Evolutionary conservation across 1,140 invertebrate genomes (phyloP).

Genomic region (Cyclargus thomasi): DNA sequence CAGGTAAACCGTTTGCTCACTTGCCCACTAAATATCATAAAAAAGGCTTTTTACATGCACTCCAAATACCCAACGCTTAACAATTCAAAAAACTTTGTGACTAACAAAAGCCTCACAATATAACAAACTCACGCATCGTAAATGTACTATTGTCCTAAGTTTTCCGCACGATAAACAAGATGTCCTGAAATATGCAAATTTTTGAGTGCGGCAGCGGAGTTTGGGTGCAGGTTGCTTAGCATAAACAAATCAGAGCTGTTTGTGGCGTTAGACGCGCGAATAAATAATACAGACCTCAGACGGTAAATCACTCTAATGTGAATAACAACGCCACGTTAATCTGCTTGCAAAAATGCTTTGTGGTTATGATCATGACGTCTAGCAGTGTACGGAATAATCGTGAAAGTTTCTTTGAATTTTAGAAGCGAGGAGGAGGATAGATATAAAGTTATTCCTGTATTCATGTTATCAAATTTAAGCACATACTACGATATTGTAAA

Average conservation of each 20-base stretch:
- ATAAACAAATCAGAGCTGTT: constrained; percentile 59
- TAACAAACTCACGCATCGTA: background rate
- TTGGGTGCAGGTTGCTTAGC: constrained; percentile 59
- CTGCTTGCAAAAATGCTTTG: background rate
- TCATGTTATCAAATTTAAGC: too few relatives aligned
- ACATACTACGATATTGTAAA: too few relatives aligned
- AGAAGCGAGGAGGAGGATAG: too few relatives aligned
- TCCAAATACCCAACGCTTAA: too few relatives aligned
- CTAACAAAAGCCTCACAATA: background rate
- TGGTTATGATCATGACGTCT: background rate
- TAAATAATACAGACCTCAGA: constrained; percentile 58
- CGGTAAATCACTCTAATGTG: constrained; percentile 59
- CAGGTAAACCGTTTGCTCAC: too few relatives aligned
- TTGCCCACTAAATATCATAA: too few relatives aligned
- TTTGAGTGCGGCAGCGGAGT: constrained; percentile 50
- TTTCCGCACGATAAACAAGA: constrained; percentile 21
- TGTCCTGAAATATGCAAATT: constrained; percentile 62
- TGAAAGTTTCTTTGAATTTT: too few relatives aligned
- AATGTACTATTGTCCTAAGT: background rate
- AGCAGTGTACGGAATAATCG: background rate
- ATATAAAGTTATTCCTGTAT: too few relatives aligned
- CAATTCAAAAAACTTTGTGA: background rate
- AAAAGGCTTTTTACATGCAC: too few relatives aligned
- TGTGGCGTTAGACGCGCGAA: constrained; percentile 41
- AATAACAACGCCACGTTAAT: constrained; percentile 22